Base-by-base conservation (phyloP, 1,140 invertebrate species). In the Teleogryllus occipitalis region DNA sequence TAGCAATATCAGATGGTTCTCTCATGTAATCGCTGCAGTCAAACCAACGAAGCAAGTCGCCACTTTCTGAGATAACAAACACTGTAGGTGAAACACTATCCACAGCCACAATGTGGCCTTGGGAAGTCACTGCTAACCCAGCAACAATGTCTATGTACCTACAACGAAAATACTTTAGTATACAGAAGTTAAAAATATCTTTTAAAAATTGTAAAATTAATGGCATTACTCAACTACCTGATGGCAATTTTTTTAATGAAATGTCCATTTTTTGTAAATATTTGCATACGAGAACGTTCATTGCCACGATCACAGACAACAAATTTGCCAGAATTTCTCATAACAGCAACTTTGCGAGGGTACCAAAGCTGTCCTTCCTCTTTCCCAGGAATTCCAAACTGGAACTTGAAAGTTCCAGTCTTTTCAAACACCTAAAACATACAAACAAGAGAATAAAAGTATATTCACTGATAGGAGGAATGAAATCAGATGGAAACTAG, bases 101-200 rank as follows among this genome's bases (percentile, higher is more conserved):
- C n/a, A 98, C 97, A 75, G 96, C 96, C 72, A 98, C 96, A 84
- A 99, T 98, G 81, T 98, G 92, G 18, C 96, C 79, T 85, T 95
- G 91, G 78, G 91, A 89, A 47, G 95, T 97, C 14, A 98, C 95
- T 21, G 96, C 96, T 82, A 98, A 87, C 72, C 97, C 96, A 82
- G 97, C 97, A n/a, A 98, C 96, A 82, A 99, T 98, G 85, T 98
- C 97, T 84, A 99, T 98, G 86, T 97, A 98, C 80, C 96, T 89
- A 83, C 46, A 77, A 74, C 18, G 74, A 81, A 81, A 10, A 65
- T 1, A 65, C 3, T 65, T 3, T 65, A 65, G 54, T 65, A 74
- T 21, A 74, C 5, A 3, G 18, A 74, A 18, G 46, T 47, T 14
- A 27, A 75, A 27, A 75, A 12, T 5, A 75, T 27, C 21, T 8